Evolutionary conservation across 92 coral and sea anemone species (phyloP).

Genomic region (Paragorgia papillata): DNA sequence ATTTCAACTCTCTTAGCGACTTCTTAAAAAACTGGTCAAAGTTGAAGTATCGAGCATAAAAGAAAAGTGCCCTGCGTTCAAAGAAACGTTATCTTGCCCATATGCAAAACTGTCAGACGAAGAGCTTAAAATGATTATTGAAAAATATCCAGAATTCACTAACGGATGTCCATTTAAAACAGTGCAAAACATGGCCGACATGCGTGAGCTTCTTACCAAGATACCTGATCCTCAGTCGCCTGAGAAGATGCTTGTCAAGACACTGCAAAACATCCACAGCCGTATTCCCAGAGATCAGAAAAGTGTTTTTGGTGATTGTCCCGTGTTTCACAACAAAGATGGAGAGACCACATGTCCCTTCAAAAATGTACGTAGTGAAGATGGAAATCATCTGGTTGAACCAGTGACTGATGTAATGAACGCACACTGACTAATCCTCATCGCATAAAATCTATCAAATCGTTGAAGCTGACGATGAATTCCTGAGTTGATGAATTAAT

Average conservation of each 20-base stretch:
- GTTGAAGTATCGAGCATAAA: not conserved
- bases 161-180: conserved; percentile 18
- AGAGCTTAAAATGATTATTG: not conserved
- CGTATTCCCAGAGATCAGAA: not conserved
- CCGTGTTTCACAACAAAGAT: conserved; percentile 14
- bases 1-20: no score
- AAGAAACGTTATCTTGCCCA: not conserved
- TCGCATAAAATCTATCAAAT: no score
- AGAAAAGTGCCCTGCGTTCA: conserved; percentile 19
- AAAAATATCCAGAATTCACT: conserved; percentile 13
- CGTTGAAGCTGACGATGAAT: no score
- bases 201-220: conserved; percentile 6
- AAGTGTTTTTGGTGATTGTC: conserved; percentile 3
- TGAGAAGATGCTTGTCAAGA: not conserved
- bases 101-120: conserved; percentile 1
- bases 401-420: conserved; percentile 5
- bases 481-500: no score
- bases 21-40: not conserved
- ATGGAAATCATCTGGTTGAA: conserved; percentile 8
- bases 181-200: not conserved
- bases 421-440: no score
- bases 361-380: conserved; percentile 25
- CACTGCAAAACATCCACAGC: conserved; percentile 4
- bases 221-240: not conserved
- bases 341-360: conserved; percentile 6